Conservation (phyloP, 2,113 vertebrate species). For the Psephotus haematonotus region DNA sequence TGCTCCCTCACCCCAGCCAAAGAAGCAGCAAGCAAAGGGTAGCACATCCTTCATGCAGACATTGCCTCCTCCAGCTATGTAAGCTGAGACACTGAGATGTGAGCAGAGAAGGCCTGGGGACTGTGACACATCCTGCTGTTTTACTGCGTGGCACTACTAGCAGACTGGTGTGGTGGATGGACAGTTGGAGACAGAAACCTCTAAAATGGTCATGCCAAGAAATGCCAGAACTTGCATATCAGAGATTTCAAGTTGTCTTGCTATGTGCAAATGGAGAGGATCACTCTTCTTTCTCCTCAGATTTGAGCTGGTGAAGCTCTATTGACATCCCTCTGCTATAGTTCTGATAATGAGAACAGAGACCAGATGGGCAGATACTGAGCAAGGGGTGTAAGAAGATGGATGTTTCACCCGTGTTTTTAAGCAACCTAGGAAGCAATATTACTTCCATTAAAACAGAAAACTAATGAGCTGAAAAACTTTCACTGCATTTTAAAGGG, state of each 20-base stretch:
- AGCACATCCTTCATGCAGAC: background rate
- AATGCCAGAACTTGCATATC: background rate
- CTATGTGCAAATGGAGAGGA: background rate
- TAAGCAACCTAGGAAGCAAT: background rate
- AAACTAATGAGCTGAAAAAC: background rate
- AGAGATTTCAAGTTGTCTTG: background rate
- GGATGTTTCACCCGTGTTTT: background rate
- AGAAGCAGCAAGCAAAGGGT: background rate
- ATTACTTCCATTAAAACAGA: background rate
- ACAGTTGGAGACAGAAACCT: background rate
- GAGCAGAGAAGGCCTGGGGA: background rate
- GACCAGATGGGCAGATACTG: background rate
- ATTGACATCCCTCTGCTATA: background rate
- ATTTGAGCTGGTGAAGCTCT: background rate
- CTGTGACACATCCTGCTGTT: background rate
- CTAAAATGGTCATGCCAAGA: background rate
- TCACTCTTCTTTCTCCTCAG: background rate
- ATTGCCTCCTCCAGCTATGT: background rate
- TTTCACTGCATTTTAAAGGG: background rate
- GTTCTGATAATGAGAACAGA: background rate
- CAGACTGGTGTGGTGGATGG: accelerated
- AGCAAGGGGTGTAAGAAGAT: background rate
- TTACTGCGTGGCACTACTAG: accelerated
- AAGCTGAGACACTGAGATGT: background rate
- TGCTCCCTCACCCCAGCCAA: background rate